These are phyloP conservation scores for Oxytorus armatus DNA, from an alignment of 2,888 invertebrate genomes.

Conservation along the genomic window DNA sequence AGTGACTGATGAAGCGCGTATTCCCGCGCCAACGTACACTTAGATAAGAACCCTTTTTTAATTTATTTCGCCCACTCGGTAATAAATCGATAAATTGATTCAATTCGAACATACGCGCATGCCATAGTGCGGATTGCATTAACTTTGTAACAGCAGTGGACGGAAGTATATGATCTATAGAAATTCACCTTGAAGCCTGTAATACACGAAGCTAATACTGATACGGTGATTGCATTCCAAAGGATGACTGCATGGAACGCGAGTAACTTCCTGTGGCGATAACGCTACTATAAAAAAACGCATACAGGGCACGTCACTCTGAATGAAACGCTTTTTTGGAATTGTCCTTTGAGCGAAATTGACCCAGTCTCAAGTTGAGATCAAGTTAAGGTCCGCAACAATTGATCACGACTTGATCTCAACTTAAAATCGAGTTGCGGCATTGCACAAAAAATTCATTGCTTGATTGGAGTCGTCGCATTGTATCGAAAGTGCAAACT, in stretches of 20 bases:
- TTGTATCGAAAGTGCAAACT: too few species aligned
- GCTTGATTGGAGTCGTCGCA: too few species aligned
- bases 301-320: too few species aligned
- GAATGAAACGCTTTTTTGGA: too few species aligned
- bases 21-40: conserved; percentile 6
- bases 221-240: conserved; percentile 17
- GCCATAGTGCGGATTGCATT: conserved; percentile 40
- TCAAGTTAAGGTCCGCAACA: too few species aligned
- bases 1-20: background rate
- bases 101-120: conserved; percentile 33
- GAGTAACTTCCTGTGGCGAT: background rate
- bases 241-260: conserved; percentile 15
- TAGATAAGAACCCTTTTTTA: conserved; percentile 66
- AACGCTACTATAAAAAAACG: background rate
- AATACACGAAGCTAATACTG: conserved; percentile 42
- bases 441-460: too few species aligned
- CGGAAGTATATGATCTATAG: conserved; percentile 49
- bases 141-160: conserved; percentile 34
- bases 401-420: too few species aligned
- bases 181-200: conserved; percentile 60
- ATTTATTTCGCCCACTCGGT: conserved; percentile 71
- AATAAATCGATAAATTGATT: conserved; percentile 73
- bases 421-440: too few species aligned
- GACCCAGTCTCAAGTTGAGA: too few species aligned
- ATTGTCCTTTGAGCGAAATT: too few species aligned